Evolutionary conservation across 2,113 vertebrate genomes (phyloP).

Genomic region (Diglossa brunneiventris): DNA sequence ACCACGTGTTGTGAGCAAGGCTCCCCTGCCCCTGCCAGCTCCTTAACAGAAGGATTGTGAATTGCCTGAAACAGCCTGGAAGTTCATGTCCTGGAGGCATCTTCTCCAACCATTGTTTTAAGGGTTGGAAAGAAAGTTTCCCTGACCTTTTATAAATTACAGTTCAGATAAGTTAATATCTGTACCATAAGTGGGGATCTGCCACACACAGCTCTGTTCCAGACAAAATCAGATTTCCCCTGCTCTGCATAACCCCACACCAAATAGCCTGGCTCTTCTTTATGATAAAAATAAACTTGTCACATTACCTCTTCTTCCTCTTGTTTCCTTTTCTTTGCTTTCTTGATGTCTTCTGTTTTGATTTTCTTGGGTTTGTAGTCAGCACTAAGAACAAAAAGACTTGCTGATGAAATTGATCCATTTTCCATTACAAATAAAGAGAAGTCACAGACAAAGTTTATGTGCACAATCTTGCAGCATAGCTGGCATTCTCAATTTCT

Average conservation of each 20-base stretch:
- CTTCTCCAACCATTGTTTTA: neutral
- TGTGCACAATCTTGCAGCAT: neutral
- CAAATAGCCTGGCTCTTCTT: neutral
- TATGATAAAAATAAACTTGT: neutral
- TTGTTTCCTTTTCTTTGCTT: constrained; percentile 90
- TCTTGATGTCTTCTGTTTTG: constrained; percentile 91
- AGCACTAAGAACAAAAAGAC: constrained; percentile 72
- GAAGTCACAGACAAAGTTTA: neutral
- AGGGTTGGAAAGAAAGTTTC: neutral
- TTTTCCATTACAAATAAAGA: neutral
- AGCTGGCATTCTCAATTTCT: neutral
- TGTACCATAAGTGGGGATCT: neutral
- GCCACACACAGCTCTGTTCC: neutral
- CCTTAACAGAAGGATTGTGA: neutral
- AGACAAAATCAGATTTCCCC: neutral
- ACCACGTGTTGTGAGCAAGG: neutral
- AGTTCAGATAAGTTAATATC: neutral
- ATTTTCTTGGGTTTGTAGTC: constrained; percentile 94
- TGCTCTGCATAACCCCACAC: neutral
- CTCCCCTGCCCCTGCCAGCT: neutral
- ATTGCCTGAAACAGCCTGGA: neutral
- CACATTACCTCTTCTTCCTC: constrained; percentile 82
- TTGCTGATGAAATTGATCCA: neutral
- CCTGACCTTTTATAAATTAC: neutral
- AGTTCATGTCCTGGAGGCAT: neutral